Evolutionary conservation across 2,797 vertebrate species (phyloP).

Genomic region (Syngnathus rostellatus): DNA sequence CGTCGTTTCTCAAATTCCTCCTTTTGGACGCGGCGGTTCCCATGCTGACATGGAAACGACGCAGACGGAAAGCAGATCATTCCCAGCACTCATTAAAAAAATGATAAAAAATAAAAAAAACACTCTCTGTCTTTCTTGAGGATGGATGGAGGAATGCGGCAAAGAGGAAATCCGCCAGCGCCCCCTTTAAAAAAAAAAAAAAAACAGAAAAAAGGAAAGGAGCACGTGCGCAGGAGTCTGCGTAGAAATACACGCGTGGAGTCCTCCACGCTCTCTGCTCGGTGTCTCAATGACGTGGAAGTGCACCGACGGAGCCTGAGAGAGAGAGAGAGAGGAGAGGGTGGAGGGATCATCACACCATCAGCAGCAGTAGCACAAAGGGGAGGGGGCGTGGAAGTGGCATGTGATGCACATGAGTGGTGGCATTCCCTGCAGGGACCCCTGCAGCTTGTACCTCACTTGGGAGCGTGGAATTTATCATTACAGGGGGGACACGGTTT

Average conservation of each 20-base stretch:
- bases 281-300: slow-evolving; percentile 56
- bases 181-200: neutral
- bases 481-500: neutral
- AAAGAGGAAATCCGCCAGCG: slow-evolving; percentile 8
- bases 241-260: slow-evolving; percentile 8
- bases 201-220: neutral
- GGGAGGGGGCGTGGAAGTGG: neutral
- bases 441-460: slow-evolving; percentile 1
- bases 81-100: slow-evolving; percentile 49
- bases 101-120: neutral
- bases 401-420: neutral
- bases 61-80: slow-evolving; percentile 69
- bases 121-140: neutral
- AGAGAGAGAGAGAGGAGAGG: slow-evolving; percentile 19
- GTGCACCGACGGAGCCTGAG: slow-evolving; percentile 11
- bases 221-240: slow-evolving; percentile 2
- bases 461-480: neutral
- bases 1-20: slow-evolving; percentile 90
- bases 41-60: slow-evolving; percentile 82
- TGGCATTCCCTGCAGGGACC: slow-evolving; percentile 13
- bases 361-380: slow-evolving; percentile 7
- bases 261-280: slow-evolving; percentile 11
- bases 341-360: slow-evolving; percentile 28
- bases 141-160: slow-evolving; percentile 5
- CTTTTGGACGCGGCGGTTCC: slow-evolving; percentile 93